Evolutionary conservation across 2,797 vertebrate genomes (phyloP).

Genomic region (Arnoldichthys spilopterus): DNA sequence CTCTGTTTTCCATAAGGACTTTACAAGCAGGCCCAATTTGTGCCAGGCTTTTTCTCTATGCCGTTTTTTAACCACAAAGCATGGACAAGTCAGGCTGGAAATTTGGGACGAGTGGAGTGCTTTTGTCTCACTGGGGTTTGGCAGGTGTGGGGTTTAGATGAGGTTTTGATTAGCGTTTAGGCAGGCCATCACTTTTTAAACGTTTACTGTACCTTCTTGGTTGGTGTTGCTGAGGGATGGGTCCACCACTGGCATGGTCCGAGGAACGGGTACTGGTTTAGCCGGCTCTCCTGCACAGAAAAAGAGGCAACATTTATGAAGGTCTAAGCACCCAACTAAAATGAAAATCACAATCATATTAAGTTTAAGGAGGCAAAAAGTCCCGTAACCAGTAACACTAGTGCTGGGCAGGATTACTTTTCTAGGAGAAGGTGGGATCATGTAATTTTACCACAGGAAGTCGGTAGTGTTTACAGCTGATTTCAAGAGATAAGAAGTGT

Average conservation of each 20-base stretch:
- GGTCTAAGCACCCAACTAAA: background rate
- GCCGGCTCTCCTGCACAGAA: conserved; percentile 76
- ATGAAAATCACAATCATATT: background rate
- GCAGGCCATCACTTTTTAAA: background rate
- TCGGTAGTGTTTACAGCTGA: too few species aligned
- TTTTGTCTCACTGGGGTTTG: background rate
- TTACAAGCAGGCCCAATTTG: conserved; percentile 27
- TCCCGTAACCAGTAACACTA: too few species aligned
- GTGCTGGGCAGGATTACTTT: too few species aligned
- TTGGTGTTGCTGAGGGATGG: conserved; percentile 82
- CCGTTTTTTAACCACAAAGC: background rate
- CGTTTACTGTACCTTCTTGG: conserved; percentile 76
- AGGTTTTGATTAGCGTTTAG: conserved; percentile 2
- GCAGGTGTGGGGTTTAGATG: background rate
- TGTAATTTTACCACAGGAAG: too few species aligned
- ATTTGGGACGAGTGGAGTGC: background rate
- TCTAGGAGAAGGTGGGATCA: too few species aligned
- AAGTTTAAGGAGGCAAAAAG: too few species aligned
- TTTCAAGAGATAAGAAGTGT: too few species aligned
- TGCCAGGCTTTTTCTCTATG: conserved; percentile 32
- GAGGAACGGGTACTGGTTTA: conserved; percentile 82
- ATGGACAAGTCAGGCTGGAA: background rate
- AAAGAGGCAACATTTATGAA: background rate
- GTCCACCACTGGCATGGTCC: conserved; percentile 80
- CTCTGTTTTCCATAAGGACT: conserved; percentile 45